Percentiles rank a stretch among this genome's conserved stretches.
These are phyloP conservation scores for Perca flavescens DNA, from an alignment of 2,113 vertebrate genomes.

Conservation along the genomic window DNA sequence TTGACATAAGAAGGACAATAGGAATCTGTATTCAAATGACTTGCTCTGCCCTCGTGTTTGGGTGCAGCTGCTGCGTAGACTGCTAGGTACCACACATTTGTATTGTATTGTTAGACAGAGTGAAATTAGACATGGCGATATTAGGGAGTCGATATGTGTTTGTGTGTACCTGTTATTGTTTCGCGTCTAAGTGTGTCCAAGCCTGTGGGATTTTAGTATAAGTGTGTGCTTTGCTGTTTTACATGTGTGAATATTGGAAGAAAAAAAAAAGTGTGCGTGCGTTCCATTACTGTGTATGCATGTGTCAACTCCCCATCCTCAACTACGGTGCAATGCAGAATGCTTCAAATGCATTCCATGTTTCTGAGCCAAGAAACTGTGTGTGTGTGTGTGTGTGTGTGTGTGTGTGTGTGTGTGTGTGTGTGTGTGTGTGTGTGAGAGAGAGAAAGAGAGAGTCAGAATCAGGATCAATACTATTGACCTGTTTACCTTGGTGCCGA, in stretches of 20 bases:
- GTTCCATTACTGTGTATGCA: constrained; percentile 26
- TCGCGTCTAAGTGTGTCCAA: background rate
- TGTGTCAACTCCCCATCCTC: constrained; percentile 57
- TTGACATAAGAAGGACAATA: constrained; percentile 84
- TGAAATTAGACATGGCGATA: constrained; percentile 40
- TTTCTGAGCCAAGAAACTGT: constrained; percentile 75
- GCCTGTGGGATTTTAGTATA: constrained; percentile 33
- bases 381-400: constrained; percentile 43
- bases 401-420: constrained; percentile 45
- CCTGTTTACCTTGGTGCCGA: constrained; percentile 87
- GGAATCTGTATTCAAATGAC: constrained; percentile 81
- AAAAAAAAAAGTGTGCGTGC: background rate
- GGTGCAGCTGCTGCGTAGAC: constrained; percentile 31
- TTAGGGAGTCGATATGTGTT: constrained; percentile 12
- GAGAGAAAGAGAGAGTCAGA: constrained; percentile 69
- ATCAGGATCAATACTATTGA: constrained; percentile 88
- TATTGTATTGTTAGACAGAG: constrained; percentile 28
- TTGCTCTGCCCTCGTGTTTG: constrained; percentile 55
- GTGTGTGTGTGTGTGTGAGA: constrained; percentile 16
- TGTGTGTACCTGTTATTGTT: constrained; percentile 42
- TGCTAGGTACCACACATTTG: constrained; percentile 37
- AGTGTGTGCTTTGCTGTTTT: constrained; percentile 48
- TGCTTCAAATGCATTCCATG: constrained; percentile 83
- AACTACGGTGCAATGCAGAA: constrained; percentile 77
- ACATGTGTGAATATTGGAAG: constrained; percentile 59